Evolutionary conservation across 2,888 invertebrate genomes (phyloP), one percentile per base, ranked within the genome.

Genomic region (Apamea monoglypha): DNA sequence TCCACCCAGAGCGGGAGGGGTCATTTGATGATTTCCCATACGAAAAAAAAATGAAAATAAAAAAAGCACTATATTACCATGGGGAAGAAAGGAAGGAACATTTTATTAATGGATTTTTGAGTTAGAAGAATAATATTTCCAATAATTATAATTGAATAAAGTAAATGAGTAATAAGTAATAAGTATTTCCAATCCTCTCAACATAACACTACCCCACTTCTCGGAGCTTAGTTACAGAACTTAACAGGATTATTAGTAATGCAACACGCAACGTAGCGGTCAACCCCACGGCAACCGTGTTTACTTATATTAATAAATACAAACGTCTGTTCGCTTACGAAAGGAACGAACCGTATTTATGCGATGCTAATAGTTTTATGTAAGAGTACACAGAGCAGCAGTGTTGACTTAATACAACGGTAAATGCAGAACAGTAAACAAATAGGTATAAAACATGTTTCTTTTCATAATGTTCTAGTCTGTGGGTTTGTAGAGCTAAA

Each of bases 211-310:
- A 32, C 12, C 44, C 25, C 12, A 82, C 18, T 76, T 82, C 76
- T 29, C 32, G 14, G 7, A 7, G 74, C 56, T 81, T 81, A 73
- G 25, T 36, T 16, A 64, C 21, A 25, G 36, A 74, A 67, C 67
- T 76, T 83, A 74, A 80, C 76, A n/a, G 63, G 74, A 80, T 87
- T 83, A 83, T 87, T 64, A 77, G 76, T 77, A 74, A 86, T 67
- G 69, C 84, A 73, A 73, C 80, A 72, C 63, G 80, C 80, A 56
- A 70, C 63, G 59, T 40, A 53, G 72, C 14, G 68, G 76, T 69
- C 53, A 47, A 69, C 74, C 68, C 73, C 29, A 36, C 36, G 25
- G 50, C 61, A 32, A 73, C 70, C 76, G 25, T 10, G 36, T 80
- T 29, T 61, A 70, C 29, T 44, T 70, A 47, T 40, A 80, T 53